phyloP scores from a whole-genome alignment of 2,888 invertebrate genomes.

The Flexamia atlantica region DNA sequence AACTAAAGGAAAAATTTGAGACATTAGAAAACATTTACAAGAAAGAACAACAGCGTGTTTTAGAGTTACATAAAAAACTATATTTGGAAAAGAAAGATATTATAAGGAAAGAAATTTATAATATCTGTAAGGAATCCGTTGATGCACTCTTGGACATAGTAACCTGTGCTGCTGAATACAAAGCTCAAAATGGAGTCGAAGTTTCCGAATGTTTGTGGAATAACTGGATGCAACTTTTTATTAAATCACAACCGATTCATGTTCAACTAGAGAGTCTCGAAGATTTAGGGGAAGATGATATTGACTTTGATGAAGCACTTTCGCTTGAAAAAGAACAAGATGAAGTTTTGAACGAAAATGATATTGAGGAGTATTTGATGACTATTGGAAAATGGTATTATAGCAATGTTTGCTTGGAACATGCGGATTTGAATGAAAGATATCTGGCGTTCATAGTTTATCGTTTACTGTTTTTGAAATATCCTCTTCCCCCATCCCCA shows the following conservation, averaged over 20 bases:
- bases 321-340: constrained; percentile 15
- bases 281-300: neutral
- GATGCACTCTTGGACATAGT: constrained; percentile 8
- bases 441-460: constrained; percentile 29
- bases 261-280: constrained; percentile 4
- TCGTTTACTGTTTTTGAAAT: constrained; percentile 12
- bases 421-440: constrained; percentile 9
- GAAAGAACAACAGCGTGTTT: constrained; percentile 25
- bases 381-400: constrained; percentile 36
- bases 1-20: constrained; percentile 19
- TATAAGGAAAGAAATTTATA: neutral
- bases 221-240: constrained; percentile 36
- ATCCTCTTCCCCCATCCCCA: constrained; percentile 32
- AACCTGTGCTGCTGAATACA: constrained; percentile 2
- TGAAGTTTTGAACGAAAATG: constrained; percentile 12
- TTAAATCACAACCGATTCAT: neutral
- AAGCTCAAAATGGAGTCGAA: neutral
- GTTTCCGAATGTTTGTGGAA: constrained; percentile 35
- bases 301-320: constrained; percentile 23
- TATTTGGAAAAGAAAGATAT: constrained; percentile 35
- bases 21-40: neutral
- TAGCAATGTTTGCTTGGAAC: constrained; percentile 11
- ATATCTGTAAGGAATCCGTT: neutral
- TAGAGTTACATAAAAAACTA: constrained; percentile 43
- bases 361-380: constrained; percentile 33